phyloP scores from a whole-genome alignment of 2,113 vertebrate genomes.

The Rostratula benghalensis region DNA sequence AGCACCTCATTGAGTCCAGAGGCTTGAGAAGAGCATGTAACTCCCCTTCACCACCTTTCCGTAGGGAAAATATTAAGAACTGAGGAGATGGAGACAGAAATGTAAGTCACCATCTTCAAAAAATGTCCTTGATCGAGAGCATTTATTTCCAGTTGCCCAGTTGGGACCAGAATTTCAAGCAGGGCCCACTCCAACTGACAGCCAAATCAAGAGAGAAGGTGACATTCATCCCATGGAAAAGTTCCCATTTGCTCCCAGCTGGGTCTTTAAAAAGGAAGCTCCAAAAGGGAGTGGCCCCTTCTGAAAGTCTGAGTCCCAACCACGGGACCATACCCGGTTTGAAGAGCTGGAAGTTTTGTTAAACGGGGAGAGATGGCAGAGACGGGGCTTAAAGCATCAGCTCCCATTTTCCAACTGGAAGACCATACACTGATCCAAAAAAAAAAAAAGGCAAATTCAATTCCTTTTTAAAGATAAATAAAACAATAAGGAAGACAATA shows the following conservation, averaged over 20 bases:
- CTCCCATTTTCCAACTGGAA: neutral
- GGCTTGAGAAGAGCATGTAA: neutral
- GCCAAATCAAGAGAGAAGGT: neutral
- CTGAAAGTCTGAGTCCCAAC: neutral
- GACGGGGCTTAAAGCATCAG: neutral
- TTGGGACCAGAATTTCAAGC: neutral
- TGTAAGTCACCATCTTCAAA: neutral
- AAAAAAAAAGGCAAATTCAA: neutral
- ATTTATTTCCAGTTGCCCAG: neutral
- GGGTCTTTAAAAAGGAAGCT: neutral
- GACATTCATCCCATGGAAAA: neutral
- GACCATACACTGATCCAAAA: neutral
- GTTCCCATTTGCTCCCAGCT: neutral
- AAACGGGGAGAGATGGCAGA: neutral
- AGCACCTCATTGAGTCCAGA: neutral
- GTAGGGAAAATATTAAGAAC: neutral
- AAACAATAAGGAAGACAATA: neutral
- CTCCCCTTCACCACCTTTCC: neutral
- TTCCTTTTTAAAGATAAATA: neutral
- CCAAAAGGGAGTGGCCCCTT: neutral
- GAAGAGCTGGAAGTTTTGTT: neutral
- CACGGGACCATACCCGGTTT: neutral
- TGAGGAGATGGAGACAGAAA: neutral
- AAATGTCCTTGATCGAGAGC: neutral
- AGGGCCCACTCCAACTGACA: neutral